phyloP scores from a whole-genome alignment of 2,113 vertebrate genomes.

The Osmerus eperlanus region DNA sequence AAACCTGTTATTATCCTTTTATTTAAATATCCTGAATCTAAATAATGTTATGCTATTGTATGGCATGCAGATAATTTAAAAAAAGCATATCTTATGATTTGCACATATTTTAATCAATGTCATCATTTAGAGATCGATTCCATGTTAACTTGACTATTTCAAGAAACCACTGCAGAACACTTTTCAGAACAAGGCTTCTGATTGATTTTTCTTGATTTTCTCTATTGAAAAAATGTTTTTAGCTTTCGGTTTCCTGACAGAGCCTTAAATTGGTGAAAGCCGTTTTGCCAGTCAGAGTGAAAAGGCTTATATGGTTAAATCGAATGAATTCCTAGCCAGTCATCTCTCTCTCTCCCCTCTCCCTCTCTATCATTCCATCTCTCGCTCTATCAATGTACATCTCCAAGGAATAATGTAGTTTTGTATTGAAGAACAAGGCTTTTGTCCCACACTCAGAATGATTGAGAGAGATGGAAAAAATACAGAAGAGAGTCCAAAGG shows the following conservation, averaged over 20 bases:
- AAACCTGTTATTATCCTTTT: no score
- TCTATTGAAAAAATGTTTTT: no score
- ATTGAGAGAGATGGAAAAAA: background rate
- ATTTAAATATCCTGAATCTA: conserved; percentile 48
- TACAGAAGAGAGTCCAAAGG: conserved; percentile 2
- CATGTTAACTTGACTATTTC: no score
- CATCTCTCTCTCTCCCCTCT: background rate
- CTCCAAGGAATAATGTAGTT: conserved; percentile 23
- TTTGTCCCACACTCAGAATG: conserved; percentile 9
- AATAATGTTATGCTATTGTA: conserved; percentile 33
- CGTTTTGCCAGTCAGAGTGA: no score
- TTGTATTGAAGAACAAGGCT: conserved; percentile 30
- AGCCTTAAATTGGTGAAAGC: no score
- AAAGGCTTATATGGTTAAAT: no score
- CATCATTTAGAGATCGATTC: no score
- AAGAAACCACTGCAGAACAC: no score
- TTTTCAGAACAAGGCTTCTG: no score
- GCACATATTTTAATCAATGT: no score
- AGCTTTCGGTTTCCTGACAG: no score
- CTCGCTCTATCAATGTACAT: conserved; percentile 2
- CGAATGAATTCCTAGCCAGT: background rate
- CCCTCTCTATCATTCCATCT: background rate
- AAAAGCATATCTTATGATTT: conserved; percentile 19
- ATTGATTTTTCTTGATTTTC: no score
- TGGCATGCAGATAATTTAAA: conserved; percentile 52